phyloP scores from a whole-genome alignment of 2,113 vertebrate genomes.

The Naja naja region DNA sequence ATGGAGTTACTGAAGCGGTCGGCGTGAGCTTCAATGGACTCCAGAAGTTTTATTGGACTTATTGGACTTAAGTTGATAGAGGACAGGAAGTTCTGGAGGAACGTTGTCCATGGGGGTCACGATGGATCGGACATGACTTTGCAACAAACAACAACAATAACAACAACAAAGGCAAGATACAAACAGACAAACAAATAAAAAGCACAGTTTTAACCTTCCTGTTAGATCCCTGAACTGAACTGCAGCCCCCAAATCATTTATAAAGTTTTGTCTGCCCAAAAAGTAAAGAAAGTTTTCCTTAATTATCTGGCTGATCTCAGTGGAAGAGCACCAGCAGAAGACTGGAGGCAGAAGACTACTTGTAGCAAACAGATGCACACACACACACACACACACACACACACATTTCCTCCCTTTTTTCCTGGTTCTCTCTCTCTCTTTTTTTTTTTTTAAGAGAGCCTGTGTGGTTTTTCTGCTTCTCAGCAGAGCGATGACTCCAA shows the following conservation, averaged over 20 bases:
- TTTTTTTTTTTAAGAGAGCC: conserved; percentile 63
- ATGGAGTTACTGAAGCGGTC: too few species aligned
- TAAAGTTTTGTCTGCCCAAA: conserved; percentile 66
- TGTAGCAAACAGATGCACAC: conserved; percentile 28
- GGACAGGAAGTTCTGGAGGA: too few species aligned
- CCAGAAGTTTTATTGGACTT: too few species aligned
- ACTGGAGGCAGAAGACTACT: conserved; percentile 69
- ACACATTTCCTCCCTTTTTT: conserved; percentile 25
- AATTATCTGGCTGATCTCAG: conserved; percentile 74
- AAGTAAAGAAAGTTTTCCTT: conserved; percentile 66
- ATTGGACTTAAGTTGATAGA: too few species aligned
- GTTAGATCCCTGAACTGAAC: not conserved
- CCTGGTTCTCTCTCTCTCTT: not conserved
- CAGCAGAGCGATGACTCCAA: conserved; percentile 67
- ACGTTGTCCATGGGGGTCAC: too few species aligned
- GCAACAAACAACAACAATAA: too few species aligned
- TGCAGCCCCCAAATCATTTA: conserved; percentile 41
- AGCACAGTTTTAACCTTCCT: not conserved
- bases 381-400: too few species aligned
- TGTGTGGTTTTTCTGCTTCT: conserved; percentile 75
- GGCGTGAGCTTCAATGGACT: too few species aligned
- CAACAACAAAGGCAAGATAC: not conserved
- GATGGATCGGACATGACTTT: too few species aligned
- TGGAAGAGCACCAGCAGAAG: conserved; percentile 34
- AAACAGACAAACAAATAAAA: not conserved